Evolutionary conservation across 2,888 invertebrate genomes (phyloP), one percentile per base, ranked within the genome.

Genomic region (Carterocephalus palaemon): DNA sequence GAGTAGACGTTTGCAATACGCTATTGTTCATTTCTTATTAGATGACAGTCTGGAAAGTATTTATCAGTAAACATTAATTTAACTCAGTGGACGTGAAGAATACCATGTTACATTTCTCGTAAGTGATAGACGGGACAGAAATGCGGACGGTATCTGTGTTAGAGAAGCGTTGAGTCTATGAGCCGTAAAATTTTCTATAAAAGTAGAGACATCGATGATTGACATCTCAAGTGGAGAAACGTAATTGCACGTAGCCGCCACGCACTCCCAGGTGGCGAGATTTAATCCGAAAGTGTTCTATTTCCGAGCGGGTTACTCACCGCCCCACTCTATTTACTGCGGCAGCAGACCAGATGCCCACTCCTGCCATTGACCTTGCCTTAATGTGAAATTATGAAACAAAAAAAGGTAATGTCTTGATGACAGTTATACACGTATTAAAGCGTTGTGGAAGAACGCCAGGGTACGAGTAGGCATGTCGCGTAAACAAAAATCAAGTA

Each of bases 331-430:
- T 77, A 77, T 79, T 77, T 78, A 78, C 70, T 72, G 68, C 70
- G 66, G 65, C 65, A 73, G 71, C 79, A 78, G 77, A 80, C 76
- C 79, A 78, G 77, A 80, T 76, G 74, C 63, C 65, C 60, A 67
- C 61, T 67, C 62, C 70, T 80, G 82, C 75, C 82, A 84, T 82
- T 85, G 85, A 84, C 84, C 85, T 84, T 83, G 82, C 71, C 67
- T 66, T 66, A 56, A 59, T 53, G 52, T 54, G 62, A 48, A 59
- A 54, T 57, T 63, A 66, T 57, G 62, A 56, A 67, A 62, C 63
- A 69, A 72, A 66, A 64, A 62, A 47, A 10, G 23, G 9, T 22
- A 28, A 31, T 57, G 64, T 67, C 65, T 64, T 59, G 60, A 64
- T 64, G 43, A 45, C 43, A 45, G 36, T 37, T 45, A 33, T 8